Percentiles rank a stretch among this genome's conserved stretches.
Evolutionary conservation across 2,113 vertebrate species (phyloP).

Genomic region (Hydropotes inermis): DNA sequence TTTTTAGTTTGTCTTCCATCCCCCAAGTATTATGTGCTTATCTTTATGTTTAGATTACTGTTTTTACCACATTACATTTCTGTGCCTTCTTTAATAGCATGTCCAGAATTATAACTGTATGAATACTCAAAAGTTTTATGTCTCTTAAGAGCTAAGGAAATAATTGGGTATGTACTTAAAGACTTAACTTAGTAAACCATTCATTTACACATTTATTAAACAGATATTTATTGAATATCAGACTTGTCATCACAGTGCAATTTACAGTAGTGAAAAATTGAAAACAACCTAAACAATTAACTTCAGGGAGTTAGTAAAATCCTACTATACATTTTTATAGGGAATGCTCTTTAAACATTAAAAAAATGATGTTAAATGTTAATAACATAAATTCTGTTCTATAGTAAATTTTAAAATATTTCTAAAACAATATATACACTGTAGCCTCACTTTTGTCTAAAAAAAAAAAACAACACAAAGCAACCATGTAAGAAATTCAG

Average conservation of each 20-base stretch:
- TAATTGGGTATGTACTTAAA: not conserved
- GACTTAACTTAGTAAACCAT: not conserved
- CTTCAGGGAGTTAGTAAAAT: conserved; percentile 14
- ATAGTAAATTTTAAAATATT: not conserved
- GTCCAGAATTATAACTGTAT: not conserved
- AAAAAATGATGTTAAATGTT: conserved; percentile 4
- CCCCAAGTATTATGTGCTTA: not conserved
- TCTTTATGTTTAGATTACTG: conserved; percentile 2
- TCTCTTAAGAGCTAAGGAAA: conserved; percentile 7
- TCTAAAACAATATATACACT: not conserved
- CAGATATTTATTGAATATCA: conserved; percentile 16
- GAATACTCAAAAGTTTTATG: not conserved
- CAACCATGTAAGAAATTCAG: not conserved
- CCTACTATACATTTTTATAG: not conserved
- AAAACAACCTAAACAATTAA: not conserved
- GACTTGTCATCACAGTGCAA: not conserved
- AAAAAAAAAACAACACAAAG: not conserved
- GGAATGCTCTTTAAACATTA: not conserved
- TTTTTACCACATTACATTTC: not conserved
- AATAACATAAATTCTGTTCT: not conserved
- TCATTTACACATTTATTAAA: not conserved
- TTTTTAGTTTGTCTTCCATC: not conserved
- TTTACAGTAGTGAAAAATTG: conserved; percentile 13
- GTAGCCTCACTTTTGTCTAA: not conserved
- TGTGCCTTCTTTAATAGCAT: not conserved